Base-by-base conservation (phyloP, 1,140 invertebrate species). In the Rhyacophila brunnea region DNA sequence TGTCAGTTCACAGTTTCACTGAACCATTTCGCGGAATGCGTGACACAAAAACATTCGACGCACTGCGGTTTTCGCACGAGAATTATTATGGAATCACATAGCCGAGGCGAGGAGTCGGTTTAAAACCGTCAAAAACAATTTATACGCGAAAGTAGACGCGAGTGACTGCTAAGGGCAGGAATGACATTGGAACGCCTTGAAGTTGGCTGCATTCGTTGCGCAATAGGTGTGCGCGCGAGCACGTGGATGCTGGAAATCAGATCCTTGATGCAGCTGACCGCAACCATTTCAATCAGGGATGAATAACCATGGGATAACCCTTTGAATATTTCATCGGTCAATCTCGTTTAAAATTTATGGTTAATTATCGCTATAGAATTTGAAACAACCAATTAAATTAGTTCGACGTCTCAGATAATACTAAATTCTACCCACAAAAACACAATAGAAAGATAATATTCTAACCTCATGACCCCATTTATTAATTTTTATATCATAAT, bases 141-240 rank as follows among this genome's bases (percentile, higher is more conserved):
- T 47, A 56, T 44, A 47, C 35, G 46, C 45, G 55, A 49, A 32
- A 57, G 17, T 49, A 50, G 34, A 34, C 36, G 14, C 46, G 44
- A 34, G 45, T 36, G 55, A 34, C 55, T 19, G 38, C 35, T 11
- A 18, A 19, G 18, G 43, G 45, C 45, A 15, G 45, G 45, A 57
- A 43, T 57, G 54, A 57, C 54, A 57, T 57, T 49, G 54, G 45
- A 57, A 46, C 35, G 17, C 10, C 34, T 18, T 57, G 54, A 57
- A 57, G 54, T 49, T 34, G 34, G 43, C 32, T 20, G 53, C 53
- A 43, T 49, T n/a, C 46, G 32, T 48, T 57, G 54, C 54, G 54
- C 54, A 57, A 57, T 57, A 40, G 18, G 15, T 57, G 34, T 57
- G 54, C 54, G 54, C 54, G 32, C 14, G 36, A 14, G 40, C 40